Evolutionary conservation across 37 sponge, comb jelly and placozoan genomes (phyloP).

Genomic region (Bolinopsis microptera): DNA sequence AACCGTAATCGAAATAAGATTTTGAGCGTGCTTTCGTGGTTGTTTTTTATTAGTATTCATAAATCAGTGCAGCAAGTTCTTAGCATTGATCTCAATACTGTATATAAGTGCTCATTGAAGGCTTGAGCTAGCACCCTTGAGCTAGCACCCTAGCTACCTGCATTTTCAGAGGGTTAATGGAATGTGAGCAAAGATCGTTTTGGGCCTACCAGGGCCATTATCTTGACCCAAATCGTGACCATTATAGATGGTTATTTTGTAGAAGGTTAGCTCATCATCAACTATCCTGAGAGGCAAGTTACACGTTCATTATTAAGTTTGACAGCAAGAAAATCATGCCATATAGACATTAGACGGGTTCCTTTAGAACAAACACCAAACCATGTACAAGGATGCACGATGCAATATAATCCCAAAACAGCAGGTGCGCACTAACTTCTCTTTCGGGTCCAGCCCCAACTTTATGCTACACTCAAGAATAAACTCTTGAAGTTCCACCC

Average conservation of each 20-base stretch:
- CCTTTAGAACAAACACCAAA: background rate
- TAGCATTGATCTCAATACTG: too few relatives aligned
- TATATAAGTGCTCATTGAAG: too few relatives aligned
- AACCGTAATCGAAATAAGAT: too few relatives aligned
- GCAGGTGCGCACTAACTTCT: background rate
- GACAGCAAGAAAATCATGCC: background rate
- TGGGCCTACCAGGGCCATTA: background rate
- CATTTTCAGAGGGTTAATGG: too few relatives aligned
- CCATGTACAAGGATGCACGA: background rate
- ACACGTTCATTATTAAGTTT: background rate
- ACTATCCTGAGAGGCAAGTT: background rate
- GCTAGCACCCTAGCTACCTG: too few relatives aligned
- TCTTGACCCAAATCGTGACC: background rate
- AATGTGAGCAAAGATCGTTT: too few relatives aligned
- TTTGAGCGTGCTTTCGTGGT: too few relatives aligned
- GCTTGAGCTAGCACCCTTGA: too few relatives aligned
- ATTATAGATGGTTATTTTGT: background rate
- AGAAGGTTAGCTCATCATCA: background rate
- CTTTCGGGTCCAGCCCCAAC: background rate
- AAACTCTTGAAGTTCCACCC: background rate
- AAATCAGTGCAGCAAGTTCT: too few relatives aligned
- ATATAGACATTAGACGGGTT: background rate
- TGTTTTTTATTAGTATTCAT: too few relatives aligned
- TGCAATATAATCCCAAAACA: background rate
- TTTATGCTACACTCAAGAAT: background rate